Percentiles rank a stretch among this genome's conserved stretches.
Conservation (phyloP, 2,888 invertebrate species). For the Oscheius onirici region DNA sequence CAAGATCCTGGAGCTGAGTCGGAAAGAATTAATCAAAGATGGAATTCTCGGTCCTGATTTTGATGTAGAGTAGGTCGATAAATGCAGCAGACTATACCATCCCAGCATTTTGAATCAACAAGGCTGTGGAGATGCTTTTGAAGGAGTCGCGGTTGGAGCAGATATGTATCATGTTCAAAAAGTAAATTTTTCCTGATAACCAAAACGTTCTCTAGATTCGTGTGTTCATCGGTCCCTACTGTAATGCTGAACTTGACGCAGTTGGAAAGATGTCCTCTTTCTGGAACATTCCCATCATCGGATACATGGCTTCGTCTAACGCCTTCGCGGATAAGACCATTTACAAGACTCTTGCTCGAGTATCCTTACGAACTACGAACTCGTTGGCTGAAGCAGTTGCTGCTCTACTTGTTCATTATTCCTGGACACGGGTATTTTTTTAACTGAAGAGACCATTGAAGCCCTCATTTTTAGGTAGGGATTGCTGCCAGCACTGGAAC, state of each 20-base stretch:
- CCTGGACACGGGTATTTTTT: constrained; percentile 57
- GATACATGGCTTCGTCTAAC: constrained; percentile 70
- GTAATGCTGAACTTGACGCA: constrained; percentile 61
- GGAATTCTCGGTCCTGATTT: constrained; percentile 65
- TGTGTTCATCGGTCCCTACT: constrained; percentile 70
- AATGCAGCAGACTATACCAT: background rate
- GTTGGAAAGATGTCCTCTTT: constrained; percentile 70
- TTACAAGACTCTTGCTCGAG: constrained; percentile 68
- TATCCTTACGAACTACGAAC: constrained; percentile 68
- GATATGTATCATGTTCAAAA: constrained; percentile 70
- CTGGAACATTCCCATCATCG: constrained; percentile 70
- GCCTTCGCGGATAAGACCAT: constrained; percentile 68
- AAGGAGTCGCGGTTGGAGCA: constrained; percentile 70
- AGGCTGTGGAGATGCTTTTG: constrained; percentile 69
- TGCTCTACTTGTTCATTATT: constrained; percentile 66
- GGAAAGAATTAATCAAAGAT: constrained; percentile 60
- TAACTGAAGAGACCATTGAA: too few relatives aligned
- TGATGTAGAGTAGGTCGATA: constrained; percentile 62
- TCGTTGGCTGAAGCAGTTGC: constrained; percentile 66
- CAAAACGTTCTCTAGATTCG: constrained; percentile 41
- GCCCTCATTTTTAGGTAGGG: constrained; percentile 55
- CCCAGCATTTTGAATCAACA: constrained; percentile 63
- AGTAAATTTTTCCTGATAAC: too few relatives aligned
- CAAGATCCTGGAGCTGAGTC: constrained; percentile 63
- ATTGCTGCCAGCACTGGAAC: constrained; percentile 68